phyloP scores from a whole-genome alignment of 1,140 invertebrate species.

The Paramacrobiotus metropolitanus region DNA sequence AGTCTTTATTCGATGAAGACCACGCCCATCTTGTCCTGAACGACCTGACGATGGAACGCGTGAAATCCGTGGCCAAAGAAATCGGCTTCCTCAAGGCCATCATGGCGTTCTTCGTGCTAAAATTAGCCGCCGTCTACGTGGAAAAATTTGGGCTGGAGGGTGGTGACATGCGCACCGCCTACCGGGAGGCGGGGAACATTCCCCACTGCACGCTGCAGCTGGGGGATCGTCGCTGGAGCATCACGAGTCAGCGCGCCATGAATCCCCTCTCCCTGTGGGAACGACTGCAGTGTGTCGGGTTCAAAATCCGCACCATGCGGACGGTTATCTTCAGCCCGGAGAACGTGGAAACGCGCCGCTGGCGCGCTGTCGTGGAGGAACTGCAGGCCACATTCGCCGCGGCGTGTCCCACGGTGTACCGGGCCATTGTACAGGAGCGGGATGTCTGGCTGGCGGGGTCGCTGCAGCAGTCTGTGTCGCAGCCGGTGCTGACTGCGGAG shows the following conservation, averaged over 20 bases:
- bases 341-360: conserved; percentile 77
- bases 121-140: conserved; percentile 73
- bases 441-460: conserved; percentile 72
- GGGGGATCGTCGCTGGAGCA: conserved; percentile 67
- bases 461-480: conserved; percentile 43
- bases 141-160: conserved; percentile 71
- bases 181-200: conserved; percentile 42
- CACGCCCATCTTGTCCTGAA: conserved; percentile 63
- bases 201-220: conserved; percentile 58
- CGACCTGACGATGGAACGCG: conserved; percentile 34
- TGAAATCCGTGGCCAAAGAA: conserved; percentile 16
- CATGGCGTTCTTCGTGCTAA: conserved; percentile 65
- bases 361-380: conserved; percentile 65
- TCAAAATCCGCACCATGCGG: neutral
- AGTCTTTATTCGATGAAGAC: too few species aligned
- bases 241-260: conserved; percentile 64
- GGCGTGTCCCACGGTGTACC: conserved; percentile 64
- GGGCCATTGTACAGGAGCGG: conserved; percentile 77
- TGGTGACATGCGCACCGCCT: neutral
- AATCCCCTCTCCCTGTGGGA: conserved; percentile 59
- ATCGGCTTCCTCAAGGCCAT: conserved; percentile 52
- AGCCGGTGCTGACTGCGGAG: conserved; percentile 8
- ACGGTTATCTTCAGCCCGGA: conserved; percentile 39
- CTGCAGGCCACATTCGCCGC: conserved; percentile 68
- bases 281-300: conserved; percentile 54